Evolutionary conservation across 2,888 invertebrate genomes (phyloP), one percentile per base, ranked within the genome.

Genomic region (Geophilus truncorum): DNA sequence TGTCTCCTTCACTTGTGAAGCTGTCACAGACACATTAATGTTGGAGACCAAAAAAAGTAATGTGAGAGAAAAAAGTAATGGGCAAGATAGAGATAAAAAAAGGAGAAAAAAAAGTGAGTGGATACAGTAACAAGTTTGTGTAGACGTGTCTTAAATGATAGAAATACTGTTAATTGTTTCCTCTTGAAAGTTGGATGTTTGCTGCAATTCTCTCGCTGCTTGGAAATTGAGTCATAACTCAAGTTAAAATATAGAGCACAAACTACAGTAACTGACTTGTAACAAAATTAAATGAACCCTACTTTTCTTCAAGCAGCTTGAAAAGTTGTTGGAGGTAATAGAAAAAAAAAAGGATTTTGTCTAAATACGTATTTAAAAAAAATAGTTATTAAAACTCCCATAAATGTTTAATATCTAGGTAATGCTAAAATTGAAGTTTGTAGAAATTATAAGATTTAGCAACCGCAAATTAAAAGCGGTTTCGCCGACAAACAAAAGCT

Each of bases 161-260:
- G 62, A 62, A 62, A 62, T 62, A 62, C 62, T 62, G 62, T 62
- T 62, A 62, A 62, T 62, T 62, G 62, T 62, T 62, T 62, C 62
- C 62, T 62, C 62, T 25, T 62, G 62, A 62, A 62, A 62, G 12
- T 25, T 62, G 62, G 62, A 23, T 62, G 62, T 28, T 62, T 62
- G 25, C 10, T 62, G 62, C 62, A 62, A 62, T 62, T 62, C 12
- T 3, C 23, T 23, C 25, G 25, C 10, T 62, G 25, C 62, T 62
- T 7, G 62, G 62, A 62, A 62, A 62, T 62, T 62, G 62, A 62
- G 62, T 62, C 62, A 62, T 62, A 62, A 62, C 62, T 62, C 62
- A 25, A 25, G 62, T 62, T 62, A 62, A 62, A 62, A 62, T 62
- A 62, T 62, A 62, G 62, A 25, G 28, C 62, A 28, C 25, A 15